These are phyloP conservation scores for Clinocottus analis DNA, from an alignment of 2,113 vertebrate genomes.

Conservation along the genomic window DNA sequence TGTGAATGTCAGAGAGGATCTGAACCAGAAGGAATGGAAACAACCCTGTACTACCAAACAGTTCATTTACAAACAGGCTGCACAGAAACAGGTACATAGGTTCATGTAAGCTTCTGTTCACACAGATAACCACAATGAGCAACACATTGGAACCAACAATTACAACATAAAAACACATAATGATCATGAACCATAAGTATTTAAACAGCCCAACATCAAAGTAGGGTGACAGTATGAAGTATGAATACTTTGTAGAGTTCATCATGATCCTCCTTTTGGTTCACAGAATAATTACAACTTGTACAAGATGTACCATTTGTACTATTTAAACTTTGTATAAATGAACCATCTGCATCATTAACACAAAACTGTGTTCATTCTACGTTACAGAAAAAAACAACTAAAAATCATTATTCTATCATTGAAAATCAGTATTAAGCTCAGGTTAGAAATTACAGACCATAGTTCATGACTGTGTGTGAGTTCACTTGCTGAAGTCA, in stretches of 20 bases:
- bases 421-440: background rate
- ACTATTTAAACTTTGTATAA: background rate
- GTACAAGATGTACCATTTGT: background rate
- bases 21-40: conserved; percentile 18
- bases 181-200: background rate
- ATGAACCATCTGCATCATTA: background rate
- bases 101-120: conserved; percentile 35
- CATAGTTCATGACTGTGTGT: background rate
- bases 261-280: background rate
- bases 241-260: background rate
- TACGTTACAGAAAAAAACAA: background rate
- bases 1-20: conserved; percentile 24
- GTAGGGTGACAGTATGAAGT: background rate
- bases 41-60: conserved; percentile 45
- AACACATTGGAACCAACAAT: background rate
- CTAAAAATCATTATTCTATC: background rate
- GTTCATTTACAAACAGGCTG: conserved; percentile 54
- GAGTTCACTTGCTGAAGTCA: background rate
- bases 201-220: background rate
- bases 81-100: conserved; percentile 51
- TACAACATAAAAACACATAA: background rate
- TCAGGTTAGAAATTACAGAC: background rate
- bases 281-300: background rate
- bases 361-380: background rate
- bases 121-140: conserved; percentile 7